Base-by-base conservation (phyloP, 1,140 invertebrate genomes). In the Conus betulinus region DNA sequence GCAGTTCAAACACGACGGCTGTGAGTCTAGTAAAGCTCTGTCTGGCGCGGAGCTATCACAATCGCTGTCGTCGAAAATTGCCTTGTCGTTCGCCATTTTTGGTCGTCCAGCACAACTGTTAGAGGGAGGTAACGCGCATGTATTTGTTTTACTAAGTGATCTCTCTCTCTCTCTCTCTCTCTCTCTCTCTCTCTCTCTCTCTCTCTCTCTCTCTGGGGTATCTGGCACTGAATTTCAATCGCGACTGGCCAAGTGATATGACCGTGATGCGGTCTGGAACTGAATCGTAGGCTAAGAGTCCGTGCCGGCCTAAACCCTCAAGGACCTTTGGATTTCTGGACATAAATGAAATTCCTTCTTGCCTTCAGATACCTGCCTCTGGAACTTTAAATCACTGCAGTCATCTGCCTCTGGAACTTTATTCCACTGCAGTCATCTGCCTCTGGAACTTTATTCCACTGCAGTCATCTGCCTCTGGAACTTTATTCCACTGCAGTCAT, bases 1-100 rank as follows among this genome's bases (percentile, higher is more conserved):
- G 63, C 82, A 84, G n/a, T 84, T 84, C 55, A 84, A 20, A 84
- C 82, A 84, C 17, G 82, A 53, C 11, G 82, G 82, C 27, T 63
- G 53, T 57, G 82, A n/a, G 13, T 84, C 82, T 7, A 84, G 57
- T 27, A 67, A 53, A 23, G 5, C 27, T 20, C 20, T 63, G 20
- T 23, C 57, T 27, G 20, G 7, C 4, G 53, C 20, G 27, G 67
- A 20, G 23, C 20, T 71, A 7, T 71, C 67, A 23, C 67, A 71
- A 67, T 84, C 82, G 10, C 23, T 20, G 57, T 84, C 82, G 8
- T 84, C 82, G 23, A 84, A 84, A 27, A 84, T 84, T 11, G 82
- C 82, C 27, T 84, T 84, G 23, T 20, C 20, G 55, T 63, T 51
- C 55, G 82, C 82, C 82, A 84, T 84, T 15, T 39, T 84, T 84